phyloP scores from a whole-genome alignment of 1,140 invertebrate genomes.

The Nylanderia fulva region DNA sequence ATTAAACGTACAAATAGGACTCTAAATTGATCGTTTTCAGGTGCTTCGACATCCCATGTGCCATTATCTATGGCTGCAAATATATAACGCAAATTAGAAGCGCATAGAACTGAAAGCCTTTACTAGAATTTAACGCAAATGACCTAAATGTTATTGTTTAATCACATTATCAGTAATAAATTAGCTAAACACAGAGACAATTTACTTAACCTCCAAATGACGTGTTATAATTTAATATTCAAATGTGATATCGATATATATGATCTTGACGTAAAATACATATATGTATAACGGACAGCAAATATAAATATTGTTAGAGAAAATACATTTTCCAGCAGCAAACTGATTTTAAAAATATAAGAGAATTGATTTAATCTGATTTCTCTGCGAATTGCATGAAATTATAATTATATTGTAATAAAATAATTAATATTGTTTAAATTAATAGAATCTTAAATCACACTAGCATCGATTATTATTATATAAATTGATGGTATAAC shows the following conservation, averaged over 20 bases:
- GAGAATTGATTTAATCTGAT: no score
- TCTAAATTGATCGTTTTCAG: slow-evolving; percentile 38
- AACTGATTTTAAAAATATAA: no score
- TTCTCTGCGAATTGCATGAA: no score
- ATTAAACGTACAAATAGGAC: slow-evolving; percentile 53
- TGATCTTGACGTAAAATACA: background rate
- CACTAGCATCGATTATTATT: no score
- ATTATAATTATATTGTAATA: no score
- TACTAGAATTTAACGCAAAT: slow-evolving; percentile 41
- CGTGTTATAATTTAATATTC: slow-evolving; percentile 25
- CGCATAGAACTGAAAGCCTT: background rate
- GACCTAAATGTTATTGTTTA: slow-evolving; percentile 34
- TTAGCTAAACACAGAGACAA: slow-evolving; percentile 19
- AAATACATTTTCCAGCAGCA: background rate
- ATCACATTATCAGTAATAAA: slow-evolving; percentile 22
- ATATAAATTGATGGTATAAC: no score
- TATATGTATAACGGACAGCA: background rate
- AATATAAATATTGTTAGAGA: background rate
- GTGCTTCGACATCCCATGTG: slow-evolving; percentile 29
- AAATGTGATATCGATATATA: background rate
- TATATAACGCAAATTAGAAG: slow-evolving; percentile 50
- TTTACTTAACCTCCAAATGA: slow-evolving; percentile 24
- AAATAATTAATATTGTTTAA: no score
- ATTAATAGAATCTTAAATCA: no score
- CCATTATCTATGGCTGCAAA: slow-evolving; percentile 47